phyloP scores from a whole-genome alignment of 1,140 invertebrate genomes.

The Lucilia sericata region DNA sequence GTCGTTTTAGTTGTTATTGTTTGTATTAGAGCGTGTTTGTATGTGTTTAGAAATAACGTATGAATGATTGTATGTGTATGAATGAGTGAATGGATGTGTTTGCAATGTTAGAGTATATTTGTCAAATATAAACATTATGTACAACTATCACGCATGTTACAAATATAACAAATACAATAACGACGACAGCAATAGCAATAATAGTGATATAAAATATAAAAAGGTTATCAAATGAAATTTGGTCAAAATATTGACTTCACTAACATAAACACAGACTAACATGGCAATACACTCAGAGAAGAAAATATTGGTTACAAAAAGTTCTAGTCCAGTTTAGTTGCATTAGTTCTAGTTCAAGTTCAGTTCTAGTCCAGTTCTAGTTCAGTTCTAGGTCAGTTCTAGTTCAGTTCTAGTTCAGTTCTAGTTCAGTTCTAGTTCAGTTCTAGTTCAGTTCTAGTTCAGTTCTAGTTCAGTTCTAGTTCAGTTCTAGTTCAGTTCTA shows the following conservation, averaged over 20 bases:
- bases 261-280: neutral
- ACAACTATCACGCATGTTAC: constrained; percentile 5
- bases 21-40: neutral
- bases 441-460: no score
- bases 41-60: no score
- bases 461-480: no score
- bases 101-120: neutral
- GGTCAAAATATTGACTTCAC: neutral
- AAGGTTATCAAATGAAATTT: neutral
- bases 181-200: neutral
- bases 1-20: neutral
- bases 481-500: no score
- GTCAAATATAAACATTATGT: constrained; percentile 7
- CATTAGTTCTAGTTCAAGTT: no score
- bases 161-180: neutral
- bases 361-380: no score
- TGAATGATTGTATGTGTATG: neutral
- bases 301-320: no score
- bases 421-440: no score
- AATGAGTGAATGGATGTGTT: neutral
- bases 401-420: no score
- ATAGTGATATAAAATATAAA: neutral
- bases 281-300: neutral
- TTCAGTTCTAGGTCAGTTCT: no score
- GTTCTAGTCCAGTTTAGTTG: no score